phyloP scores from a whole-genome alignment of 2,797 vertebrate genomes.

The Phoebastria nigripes region DNA sequence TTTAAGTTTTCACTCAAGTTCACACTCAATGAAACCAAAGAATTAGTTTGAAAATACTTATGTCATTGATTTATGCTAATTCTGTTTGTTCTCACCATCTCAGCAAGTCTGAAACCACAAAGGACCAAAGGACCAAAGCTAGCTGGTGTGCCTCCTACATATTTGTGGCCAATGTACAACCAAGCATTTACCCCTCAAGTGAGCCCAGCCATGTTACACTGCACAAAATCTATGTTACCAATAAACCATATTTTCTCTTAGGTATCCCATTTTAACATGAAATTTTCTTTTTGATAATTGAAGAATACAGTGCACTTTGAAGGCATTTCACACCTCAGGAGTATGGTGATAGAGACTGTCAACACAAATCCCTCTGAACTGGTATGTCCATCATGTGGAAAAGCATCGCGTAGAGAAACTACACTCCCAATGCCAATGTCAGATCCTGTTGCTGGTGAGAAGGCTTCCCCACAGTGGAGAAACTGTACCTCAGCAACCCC shows the following conservation, averaged over 20 bases:
- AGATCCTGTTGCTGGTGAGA: not conserved
- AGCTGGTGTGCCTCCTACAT: not conserved
- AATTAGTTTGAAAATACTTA: not conserved
- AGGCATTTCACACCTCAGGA: not conserved
- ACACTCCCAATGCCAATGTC: not conserved
- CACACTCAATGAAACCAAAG: not conserved
- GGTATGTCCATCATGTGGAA: not conserved
- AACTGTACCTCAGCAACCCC: not conserved
- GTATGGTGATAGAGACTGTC: not conserved
- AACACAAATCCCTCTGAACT: not conserved
- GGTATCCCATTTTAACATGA: not conserved
- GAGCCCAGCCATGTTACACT: not conserved
- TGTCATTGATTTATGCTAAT: not conserved
- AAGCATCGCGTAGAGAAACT: not conserved
- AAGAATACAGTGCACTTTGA: not conserved
- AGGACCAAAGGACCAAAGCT: not conserved
- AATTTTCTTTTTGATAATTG: not conserved
- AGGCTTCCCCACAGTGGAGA: not conserved
- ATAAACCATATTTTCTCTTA: not conserved
- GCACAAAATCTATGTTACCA: not conserved
- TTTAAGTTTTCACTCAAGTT: not conserved
- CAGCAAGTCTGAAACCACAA: not conserved
- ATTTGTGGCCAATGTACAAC: not conserved
- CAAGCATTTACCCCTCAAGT: not conserved
- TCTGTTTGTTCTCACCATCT: not conserved